These are phyloP conservation scores for Drosophila leontia DNA, from an alignment of 1,140 invertebrate species.

Conservation along the genomic window DNA sequence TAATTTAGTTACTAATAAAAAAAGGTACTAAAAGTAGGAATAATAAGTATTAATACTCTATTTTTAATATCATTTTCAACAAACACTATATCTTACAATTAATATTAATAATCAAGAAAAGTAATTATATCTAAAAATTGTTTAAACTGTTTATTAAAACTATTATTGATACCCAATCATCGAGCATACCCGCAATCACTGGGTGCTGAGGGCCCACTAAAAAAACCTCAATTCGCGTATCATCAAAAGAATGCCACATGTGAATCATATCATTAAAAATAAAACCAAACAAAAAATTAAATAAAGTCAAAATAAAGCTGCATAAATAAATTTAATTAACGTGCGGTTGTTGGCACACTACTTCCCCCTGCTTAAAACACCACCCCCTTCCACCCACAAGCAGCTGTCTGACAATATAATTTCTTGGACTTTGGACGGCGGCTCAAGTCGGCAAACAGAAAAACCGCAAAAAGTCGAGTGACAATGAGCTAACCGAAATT, in stretches of 20 bases:
- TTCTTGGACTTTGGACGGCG: conserved; percentile 80
- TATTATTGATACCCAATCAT: neutral
- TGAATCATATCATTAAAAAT: conserved; percentile 79
- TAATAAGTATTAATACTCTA: too few relatives aligned
- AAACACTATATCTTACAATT: too few relatives aligned
- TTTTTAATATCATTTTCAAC: too few relatives aligned
- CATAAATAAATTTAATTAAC: conserved; percentile 83
- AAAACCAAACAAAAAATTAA: conserved; percentile 58
- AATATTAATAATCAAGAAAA: too few relatives aligned
- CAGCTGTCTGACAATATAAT: conserved; percentile 74
- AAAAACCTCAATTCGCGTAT: conserved; percentile 26
- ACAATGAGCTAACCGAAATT: conserved; percentile 55
- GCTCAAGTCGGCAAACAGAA: conserved; percentile 71
- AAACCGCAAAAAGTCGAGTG: conserved; percentile 53
- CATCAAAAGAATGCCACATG: conserved; percentile 75
- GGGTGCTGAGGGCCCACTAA: neutral
- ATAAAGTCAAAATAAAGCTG: conserved; percentile 62
- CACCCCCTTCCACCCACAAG: conserved; percentile 19
- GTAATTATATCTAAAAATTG: too few relatives aligned
- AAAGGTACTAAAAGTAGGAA: neutral
- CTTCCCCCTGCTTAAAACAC: conserved; percentile 7
- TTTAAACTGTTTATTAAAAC: too few relatives aligned
- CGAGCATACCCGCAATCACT: neutral
- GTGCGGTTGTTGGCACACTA: conserved; percentile 48
- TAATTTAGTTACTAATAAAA: neutral